Evolutionary conservation across 64 coral and sea anemone genomes (phyloP).

Genomic region (Montipora capricornis): DNA sequence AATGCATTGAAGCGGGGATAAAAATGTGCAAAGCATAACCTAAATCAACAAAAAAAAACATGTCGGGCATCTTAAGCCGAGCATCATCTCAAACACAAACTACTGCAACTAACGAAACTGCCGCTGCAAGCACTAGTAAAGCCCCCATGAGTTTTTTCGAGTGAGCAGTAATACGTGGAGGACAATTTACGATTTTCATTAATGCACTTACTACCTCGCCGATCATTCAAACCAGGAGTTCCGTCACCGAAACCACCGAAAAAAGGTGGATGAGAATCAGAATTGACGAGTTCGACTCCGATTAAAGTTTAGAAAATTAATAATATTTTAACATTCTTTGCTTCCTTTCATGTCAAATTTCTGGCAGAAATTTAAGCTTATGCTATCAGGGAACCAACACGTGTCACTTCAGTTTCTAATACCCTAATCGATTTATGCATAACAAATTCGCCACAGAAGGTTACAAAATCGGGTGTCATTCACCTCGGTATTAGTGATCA

Average conservation of each 20-base stretch:
- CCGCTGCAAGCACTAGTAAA: neutral
- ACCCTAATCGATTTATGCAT: too few species aligned
- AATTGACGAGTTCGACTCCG: constrained; percentile 2
- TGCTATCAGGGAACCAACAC: too few species aligned
- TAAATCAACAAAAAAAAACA: neutral
- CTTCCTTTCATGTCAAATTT: constrained; percentile 4
- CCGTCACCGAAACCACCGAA: constrained; percentile 25
- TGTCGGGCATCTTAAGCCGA: neutral
- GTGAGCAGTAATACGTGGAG: too few species aligned
- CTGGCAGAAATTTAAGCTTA: constrained; percentile 9
- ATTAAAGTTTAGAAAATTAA: neutral
- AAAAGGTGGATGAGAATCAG: constrained; percentile 4
- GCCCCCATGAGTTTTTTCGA: too few species aligned
- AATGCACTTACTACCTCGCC: neutral
- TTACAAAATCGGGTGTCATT: too few species aligned
- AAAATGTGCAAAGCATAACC: constrained; percentile 32
- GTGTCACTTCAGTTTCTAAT: too few species aligned
- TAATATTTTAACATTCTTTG: neutral
- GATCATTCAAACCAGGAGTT: neutral
- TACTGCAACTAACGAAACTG: neutral
- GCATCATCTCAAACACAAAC: neutral
- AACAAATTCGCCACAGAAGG: too few species aligned
- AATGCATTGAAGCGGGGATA: constrained; percentile 38
- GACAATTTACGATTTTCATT: neutral
- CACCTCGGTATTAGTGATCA: too few species aligned